Evolutionary conservation across 2,888 invertebrate species (phyloP).

Genomic region (Cosmia trapezina): DNA sequence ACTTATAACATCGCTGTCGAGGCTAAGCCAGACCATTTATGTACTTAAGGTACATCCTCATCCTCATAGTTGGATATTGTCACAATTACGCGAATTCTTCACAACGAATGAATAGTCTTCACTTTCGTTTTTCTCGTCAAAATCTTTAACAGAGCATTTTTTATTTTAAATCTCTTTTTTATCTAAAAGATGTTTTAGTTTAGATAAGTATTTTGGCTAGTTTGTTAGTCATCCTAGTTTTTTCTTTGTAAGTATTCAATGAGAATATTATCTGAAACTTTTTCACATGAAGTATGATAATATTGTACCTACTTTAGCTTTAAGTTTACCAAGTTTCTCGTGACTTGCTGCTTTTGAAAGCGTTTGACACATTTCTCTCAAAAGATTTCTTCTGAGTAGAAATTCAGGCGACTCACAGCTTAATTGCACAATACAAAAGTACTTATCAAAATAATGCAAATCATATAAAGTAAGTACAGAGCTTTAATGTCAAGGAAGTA

Average conservation of each 20-base stretch:
- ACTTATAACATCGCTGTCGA: background rate
- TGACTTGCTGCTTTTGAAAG: conserved; percentile 50
- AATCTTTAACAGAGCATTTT: conserved; percentile 32
- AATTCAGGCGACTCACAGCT: conserved; percentile 13
- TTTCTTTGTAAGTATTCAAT: conserved; percentile 34
- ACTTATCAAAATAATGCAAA: conserved; percentile 29
- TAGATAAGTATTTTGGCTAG: conserved; percentile 33
- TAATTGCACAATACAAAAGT: conserved; percentile 7
- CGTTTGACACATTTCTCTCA: conserved; percentile 56
- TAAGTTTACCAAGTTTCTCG: conserved; percentile 41
- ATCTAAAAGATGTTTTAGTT: conserved; percentile 12
- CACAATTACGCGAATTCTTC: conserved; percentile 33
- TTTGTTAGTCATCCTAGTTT: conserved; percentile 26
- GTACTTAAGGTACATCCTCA: background rate
- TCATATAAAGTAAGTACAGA: background rate
- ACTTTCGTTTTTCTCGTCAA: conserved; percentile 50
- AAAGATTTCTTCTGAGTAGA: conserved; percentile 42
- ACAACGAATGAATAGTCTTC: conserved; percentile 22
- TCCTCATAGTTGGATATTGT: conserved; percentile 10
- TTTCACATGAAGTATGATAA: conserved; percentile 39
- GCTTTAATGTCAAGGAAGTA: background rate
- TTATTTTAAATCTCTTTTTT: conserved; percentile 18
- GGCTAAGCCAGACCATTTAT: background rate
- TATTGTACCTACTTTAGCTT: conserved; percentile 16
- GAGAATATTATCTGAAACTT: conserved; percentile 16